phyloP scores from a whole-genome alignment of 2,888 invertebrate species.

The Dinocampus coccinellae region DNA sequence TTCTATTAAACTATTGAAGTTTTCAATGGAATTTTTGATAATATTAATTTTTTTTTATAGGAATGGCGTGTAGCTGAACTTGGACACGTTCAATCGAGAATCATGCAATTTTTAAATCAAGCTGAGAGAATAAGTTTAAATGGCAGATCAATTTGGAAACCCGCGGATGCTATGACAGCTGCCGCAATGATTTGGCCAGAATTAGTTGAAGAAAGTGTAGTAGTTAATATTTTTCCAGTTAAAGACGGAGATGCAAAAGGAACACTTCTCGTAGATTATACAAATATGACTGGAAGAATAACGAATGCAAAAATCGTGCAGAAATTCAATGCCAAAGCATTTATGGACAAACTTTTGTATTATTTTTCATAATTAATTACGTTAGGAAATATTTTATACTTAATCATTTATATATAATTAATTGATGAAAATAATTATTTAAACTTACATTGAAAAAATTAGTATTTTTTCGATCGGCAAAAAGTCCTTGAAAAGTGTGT shows the following conservation, averaged over 20 bases:
- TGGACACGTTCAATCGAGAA: slow-evolving; percentile 65
- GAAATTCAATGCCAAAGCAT: slow-evolving; percentile 37
- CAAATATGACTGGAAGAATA: slow-evolving; percentile 38
- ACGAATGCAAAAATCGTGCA: slow-evolving; percentile 49
- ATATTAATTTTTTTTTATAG: slow-evolving; percentile 58
- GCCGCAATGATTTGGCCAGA: slow-evolving; percentile 53
- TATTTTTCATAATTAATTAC: slow-evolving; percentile 10
- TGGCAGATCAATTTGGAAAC: slow-evolving; percentile 47
- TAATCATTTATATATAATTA: not conserved
- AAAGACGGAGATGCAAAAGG: slow-evolving; percentile 51
- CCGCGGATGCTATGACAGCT: slow-evolving; percentile 52
- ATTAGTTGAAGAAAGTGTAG: slow-evolving; percentile 36
- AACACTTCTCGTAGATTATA: slow-evolving; percentile 52
- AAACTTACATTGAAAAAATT: slow-evolving; percentile 89
- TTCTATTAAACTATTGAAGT: not conserved
- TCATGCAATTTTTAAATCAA: slow-evolving; percentile 71
- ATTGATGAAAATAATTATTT: not conserved
- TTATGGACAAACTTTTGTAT: slow-evolving; percentile 35
- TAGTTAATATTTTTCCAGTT: slow-evolving; percentile 50
- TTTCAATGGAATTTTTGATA: no score
- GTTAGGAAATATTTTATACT: no score
- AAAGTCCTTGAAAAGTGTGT: slow-evolving; percentile 83
- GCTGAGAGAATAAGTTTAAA: slow-evolving; percentile 66
- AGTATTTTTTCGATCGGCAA: slow-evolving; percentile 84
- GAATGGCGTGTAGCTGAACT: slow-evolving; percentile 72